Evolutionary conservation across 2,113 vertebrate species (phyloP).

Genomic region (Ammospiza nelsoni): DNA sequence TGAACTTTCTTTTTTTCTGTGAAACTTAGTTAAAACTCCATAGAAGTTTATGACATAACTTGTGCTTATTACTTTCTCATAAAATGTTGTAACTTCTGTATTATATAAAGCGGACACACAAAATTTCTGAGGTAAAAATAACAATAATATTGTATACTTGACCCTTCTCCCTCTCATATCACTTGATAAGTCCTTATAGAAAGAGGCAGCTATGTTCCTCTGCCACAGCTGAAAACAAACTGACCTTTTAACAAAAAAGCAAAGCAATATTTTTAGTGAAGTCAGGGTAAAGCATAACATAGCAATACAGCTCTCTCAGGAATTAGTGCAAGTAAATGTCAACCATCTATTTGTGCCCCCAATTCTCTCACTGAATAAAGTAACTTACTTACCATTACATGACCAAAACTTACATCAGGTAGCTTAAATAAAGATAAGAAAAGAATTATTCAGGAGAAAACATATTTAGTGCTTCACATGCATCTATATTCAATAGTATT

Average conservation of each 20-base stretch:
- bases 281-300: not conserved
- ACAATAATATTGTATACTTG: not conserved
- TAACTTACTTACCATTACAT: conserved; percentile 66
- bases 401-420: conserved; percentile 74
- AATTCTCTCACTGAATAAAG: not conserved
- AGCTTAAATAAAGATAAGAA: conserved; percentile 60
- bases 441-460: conserved; percentile 26
- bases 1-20: not conserved
- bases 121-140: not conserved
- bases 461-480: not conserved
- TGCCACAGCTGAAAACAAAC: not conserved
- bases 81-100: not conserved
- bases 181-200: not conserved
- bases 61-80: not conserved
- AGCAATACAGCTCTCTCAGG: not conserved
- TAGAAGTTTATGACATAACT: not conserved
- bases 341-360: not conserved
- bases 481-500: not conserved
- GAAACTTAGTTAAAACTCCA: not conserved
- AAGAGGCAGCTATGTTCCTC: not conserved
- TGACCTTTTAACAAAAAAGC: conserved; percentile 38
- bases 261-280: not conserved
- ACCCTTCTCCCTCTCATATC: not conserved
- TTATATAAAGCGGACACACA: not conserved
- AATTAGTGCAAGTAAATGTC: conserved; percentile 10